phyloP scores from a whole-genome alignment of 2,888 invertebrate genomes.

The Fragum fragum region DNA sequence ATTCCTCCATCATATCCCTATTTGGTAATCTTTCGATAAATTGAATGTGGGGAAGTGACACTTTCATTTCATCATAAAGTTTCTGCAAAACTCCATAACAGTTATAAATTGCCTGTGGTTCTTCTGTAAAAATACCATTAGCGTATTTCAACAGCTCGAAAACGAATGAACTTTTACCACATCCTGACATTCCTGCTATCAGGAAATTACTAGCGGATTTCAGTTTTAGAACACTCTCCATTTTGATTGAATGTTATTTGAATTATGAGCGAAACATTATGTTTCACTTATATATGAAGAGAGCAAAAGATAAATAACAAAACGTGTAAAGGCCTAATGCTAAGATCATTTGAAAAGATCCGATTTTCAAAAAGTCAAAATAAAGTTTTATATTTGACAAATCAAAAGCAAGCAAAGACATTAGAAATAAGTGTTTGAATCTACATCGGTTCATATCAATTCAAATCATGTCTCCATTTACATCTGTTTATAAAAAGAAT shows the following conservation, averaged over 20 bases:
- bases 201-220: background rate
- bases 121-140: slow-evolving; percentile 37
- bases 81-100: slow-evolving; percentile 30
- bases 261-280: slow-evolving; percentile 4
- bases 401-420: background rate
- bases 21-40: slow-evolving; percentile 45
- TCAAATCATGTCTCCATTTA: too few relatives aligned
- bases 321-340: background rate
- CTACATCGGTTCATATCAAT: too few relatives aligned
- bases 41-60: slow-evolving; percentile 19
- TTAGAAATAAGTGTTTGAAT: background rate
- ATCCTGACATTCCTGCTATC: background rate
- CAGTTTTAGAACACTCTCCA: slow-evolving; percentile 21
- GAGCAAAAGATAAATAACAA: background rate
- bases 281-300: background rate
- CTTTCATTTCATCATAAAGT: slow-evolving; percentile 28
- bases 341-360: background rate
- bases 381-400: too few relatives aligned
- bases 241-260: background rate
- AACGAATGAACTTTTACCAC: background rate
- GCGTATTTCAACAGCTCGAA: slow-evolving; percentile 18
- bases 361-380: background rate
- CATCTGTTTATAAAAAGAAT: background rate
- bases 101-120: slow-evolving; percentile 27
- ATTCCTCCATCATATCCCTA: slow-evolving; percentile 25